Conservation (phyloP, 64 coral and sea anemone species). For the Montipora efflorescens region DNA sequence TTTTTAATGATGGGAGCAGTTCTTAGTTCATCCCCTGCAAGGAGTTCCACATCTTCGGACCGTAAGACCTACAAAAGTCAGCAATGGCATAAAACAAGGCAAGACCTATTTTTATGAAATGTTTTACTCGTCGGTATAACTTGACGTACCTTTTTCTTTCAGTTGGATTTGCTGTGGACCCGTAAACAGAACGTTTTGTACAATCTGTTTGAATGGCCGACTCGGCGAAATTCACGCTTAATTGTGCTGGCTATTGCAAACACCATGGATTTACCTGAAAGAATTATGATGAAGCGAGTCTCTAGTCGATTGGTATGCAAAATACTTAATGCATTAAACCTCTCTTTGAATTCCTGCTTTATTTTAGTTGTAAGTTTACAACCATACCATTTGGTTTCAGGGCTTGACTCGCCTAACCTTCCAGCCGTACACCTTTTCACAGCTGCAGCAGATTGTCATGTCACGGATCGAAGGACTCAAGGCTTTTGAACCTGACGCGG, state of each 20-base stretch:
- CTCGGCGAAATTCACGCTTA: constrained; percentile 77
- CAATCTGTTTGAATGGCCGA: constrained; percentile 99
- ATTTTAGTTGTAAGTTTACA: not conserved
- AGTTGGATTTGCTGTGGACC: constrained; percentile 96
- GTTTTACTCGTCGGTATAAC: not conserved
- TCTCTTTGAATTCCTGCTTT: too few relatives aligned
- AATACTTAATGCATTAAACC: not conserved
- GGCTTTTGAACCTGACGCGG: constrained; percentile 89
- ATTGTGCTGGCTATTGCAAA: constrained; percentile 96
- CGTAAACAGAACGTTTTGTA: constrained; percentile 98
- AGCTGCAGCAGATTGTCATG: constrained; percentile 92
- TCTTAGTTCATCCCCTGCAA: too few relatives aligned
- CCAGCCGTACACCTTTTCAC: constrained; percentile 94
- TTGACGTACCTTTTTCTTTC: not conserved
- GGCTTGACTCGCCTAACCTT: constrained; percentile 93
- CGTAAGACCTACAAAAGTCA: too few relatives aligned
- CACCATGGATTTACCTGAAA: constrained; percentile 96
- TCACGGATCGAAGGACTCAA: constrained; percentile 84
- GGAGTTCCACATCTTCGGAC: too few relatives aligned
- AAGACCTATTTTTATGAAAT: too few relatives aligned
- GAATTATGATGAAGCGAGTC: constrained; percentile 99
- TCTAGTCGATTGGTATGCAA: constrained; percentile 87
- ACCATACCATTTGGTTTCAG: constrained; percentile 43
- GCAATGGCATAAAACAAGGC: too few relatives aligned
- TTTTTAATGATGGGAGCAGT: too few relatives aligned